Conservation (phyloP, 2,888 invertebrate species). For the Acanthosepion esculentum region DNA sequence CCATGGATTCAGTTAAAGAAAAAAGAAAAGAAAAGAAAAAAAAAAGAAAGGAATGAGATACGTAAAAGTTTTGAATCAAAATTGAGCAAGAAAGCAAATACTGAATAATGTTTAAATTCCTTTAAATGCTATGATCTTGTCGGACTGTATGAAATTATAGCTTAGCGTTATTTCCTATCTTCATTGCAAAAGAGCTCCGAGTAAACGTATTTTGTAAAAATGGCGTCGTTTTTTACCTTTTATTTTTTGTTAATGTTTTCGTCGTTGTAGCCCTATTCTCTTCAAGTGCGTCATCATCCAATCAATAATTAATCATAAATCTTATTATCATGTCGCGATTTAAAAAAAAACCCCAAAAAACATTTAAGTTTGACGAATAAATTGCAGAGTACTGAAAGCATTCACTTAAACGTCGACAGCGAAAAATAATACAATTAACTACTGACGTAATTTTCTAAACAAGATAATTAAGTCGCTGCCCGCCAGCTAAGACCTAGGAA, state of each 20-base stretch:
- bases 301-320: not conserved
- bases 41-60: too few relatives aligned
- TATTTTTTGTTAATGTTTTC: not conserved
- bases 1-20: too few relatives aligned
- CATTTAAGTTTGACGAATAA: not conserved
- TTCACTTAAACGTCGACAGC: not conserved
- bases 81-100: not conserved
- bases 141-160: not conserved
- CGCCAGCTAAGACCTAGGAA: not conserved
- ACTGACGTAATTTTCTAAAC: not conserved
- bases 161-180: not conserved
- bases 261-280: not conserved
- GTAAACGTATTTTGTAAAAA: not conserved
- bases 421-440: slow-evolving; percentile 21
- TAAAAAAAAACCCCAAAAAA: not conserved
- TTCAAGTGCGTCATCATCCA: not conserved
- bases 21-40: too few relatives aligned
- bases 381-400: not conserved
- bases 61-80: too few relatives aligned
- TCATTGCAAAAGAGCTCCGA: not conserved
- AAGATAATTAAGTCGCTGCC: slow-evolving; percentile 3
- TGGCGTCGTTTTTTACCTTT: not conserved
- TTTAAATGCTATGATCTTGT: slow-evolving; percentile 33
- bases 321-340: slow-evolving; percentile 9
- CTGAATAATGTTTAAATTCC: not conserved